Evolutionary conservation across 2,888 invertebrate genomes (phyloP), one percentile per base, ranked within the genome.

Genomic region (Agriotes lineatus): DNA sequence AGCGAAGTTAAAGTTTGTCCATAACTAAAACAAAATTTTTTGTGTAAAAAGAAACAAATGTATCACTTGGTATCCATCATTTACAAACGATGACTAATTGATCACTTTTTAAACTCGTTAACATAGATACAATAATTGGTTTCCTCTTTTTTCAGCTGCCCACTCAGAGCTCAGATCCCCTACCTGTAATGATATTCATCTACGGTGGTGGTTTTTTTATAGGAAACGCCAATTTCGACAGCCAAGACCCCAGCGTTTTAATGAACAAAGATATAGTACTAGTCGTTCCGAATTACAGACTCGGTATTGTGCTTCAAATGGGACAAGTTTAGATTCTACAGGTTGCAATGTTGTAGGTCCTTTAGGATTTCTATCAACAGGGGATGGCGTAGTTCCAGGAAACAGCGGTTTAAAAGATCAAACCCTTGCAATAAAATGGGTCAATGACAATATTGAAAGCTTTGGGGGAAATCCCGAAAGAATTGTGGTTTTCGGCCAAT

Each of bases 161-260:
- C n/a, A n/a, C n/a, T n/a, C n/a, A n/a, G n/a, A n/a, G n/a, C n/a
- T n/a, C n/a, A n/a, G n/a, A n/a, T n/a, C n/a, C n/a, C n/a, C 14
- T 39, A 5, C 91, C 93, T 0, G 93, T 93, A 0, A 92, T 93
- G 92, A 85, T 93, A n/a, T 93, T 91, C 84, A 85, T 91, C 70
- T 91, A 91, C 67, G 91, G 91, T 0, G 93, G 93, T 2, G 93
- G 93, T 2, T 93, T 91, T 90, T 86, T 92, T 79, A 91, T 91
- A 66, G 93, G 93, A 0, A 88, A 90, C 0, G 90, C 91, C 0
- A 89, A 90, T 54, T 89, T 89, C 0, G 80, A 84, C 1, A 91
- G 88, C 85, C 93, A 93, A 76, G 91, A 91, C 0, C 92, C 93
- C 0, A 89, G 92, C 71, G 88, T 87, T 75, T 82, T 93, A 1